phyloP scores from a whole-genome alignment of 30 jellyfish, hydroid and myxozoan species.

The Turritopsis rubra region DNA sequence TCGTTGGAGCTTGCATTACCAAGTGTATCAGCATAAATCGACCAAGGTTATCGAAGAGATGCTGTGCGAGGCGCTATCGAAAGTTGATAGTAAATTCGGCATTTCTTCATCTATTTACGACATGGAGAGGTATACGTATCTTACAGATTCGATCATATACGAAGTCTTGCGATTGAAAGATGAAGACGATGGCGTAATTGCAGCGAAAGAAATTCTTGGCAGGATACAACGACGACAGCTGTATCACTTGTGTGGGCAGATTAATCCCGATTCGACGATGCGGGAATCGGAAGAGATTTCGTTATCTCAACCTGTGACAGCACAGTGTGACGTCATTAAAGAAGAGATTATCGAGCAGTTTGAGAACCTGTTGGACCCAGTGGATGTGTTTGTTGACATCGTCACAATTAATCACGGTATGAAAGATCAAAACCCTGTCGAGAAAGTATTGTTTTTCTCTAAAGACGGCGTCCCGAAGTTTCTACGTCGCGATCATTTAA shows the following conservation, averaged over 20 bases:
- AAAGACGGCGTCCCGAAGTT: constrained; percentile 40
- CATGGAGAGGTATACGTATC: constrained; percentile 43
- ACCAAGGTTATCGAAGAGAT: constrained; percentile 59
- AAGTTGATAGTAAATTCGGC: constrained; percentile 43
- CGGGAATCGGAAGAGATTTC: constrained; percentile 24
- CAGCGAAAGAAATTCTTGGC: constrained; percentile 47
- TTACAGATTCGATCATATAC: constrained; percentile 65
- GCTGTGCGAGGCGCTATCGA: constrained; percentile 56
- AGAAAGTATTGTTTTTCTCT: constrained; percentile 53
- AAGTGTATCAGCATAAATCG: constrained; percentile 84
- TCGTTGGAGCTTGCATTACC: constrained; percentile 60
- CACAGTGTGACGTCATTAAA: constrained; percentile 5
- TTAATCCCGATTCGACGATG: constrained; percentile 1
- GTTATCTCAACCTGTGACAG: neutral
- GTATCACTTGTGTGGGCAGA: constrained; percentile 50
- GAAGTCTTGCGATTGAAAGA: constrained; percentile 40
- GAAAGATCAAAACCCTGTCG: constrained; percentile 83
- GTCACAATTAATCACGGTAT: constrained; percentile 65
- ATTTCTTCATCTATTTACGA: constrained; percentile 41
- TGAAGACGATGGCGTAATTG: constrained; percentile 23
- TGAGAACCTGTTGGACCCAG: constrained; percentile 12
- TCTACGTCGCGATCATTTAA: constrained; percentile 40
- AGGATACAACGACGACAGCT: constrained; percentile 60
- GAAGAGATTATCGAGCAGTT: constrained; percentile 39
- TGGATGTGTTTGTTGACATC: constrained; percentile 29